Base-by-base conservation (phyloP, 37 sponge, comb jelly and placozoan genomes). In the Beroe forskalii region DNA sequence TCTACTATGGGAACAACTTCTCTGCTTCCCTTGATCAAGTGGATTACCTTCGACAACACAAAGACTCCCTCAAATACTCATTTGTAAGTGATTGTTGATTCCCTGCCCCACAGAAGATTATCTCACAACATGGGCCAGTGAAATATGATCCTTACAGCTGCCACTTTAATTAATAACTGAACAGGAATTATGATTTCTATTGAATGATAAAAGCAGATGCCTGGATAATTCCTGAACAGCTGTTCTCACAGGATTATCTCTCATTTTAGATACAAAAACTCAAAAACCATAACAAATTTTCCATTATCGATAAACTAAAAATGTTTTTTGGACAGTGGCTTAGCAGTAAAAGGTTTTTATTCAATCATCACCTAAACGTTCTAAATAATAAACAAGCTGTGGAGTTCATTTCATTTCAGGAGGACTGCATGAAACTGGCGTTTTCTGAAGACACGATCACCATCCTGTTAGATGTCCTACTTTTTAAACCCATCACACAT, bases 1-100 rank as follows among this genome's bases (percentile, higher is more conserved):
- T 80, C 42, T 80, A 80, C 86, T 80, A 80, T 38, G 55, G 55
- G 2, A 41, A 80, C 86, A 80, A 80, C 48, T 80, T 42, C 40
- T 2, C 38, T 35, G 20, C 32, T 19, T 31, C 72, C 17, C 17
- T 69, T 1, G 32, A 69, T 69, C 38, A 35, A 12, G 72, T 69
- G 4, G 72, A 69, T 14, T 32, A 69, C 17, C 72, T 69, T 9
- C 12, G 32, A 9, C 12, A 28, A 20, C 37, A 69, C 1, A 69
- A 69, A 17, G 72, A 69, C 17, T 32, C 27, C 19, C 72, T 69
- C 38, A 69, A 32, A 36, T 69, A 69, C 72, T 69, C 72, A 2
- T 36, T 69, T 32, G 72, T 69, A 69, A 69, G 72, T 69, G 8
- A 48, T 17, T 48, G 12, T 48, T 48, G 12, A 48, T 17, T 48